A percentile compares a stretch with the other conserved stretches of the same genome.
These are phyloP conservation scores for Eurytoma californica DNA, from an alignment of 2,888 invertebrate species.

Conservation along the genomic window DNA sequence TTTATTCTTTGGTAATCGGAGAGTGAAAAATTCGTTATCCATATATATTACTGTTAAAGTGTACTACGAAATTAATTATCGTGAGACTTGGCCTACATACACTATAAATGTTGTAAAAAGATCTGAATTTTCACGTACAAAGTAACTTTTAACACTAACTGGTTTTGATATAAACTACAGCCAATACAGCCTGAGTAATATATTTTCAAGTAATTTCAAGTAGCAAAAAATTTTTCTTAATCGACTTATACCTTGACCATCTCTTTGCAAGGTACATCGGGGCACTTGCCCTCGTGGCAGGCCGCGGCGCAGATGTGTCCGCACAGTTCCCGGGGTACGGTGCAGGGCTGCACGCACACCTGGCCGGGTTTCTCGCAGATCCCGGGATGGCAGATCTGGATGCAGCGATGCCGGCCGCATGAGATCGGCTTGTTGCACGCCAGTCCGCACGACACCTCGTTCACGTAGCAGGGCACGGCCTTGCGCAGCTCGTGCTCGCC, in stretches of 20 bases:
- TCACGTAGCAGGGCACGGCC: conserved; percentile 91
- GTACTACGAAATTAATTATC: no score
- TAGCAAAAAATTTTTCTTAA: no score
- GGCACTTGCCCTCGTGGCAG: conserved; percentile 88
- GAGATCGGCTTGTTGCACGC: conserved; percentile 87
- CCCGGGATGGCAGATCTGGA: conserved; percentile 85
- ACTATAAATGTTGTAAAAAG: no score
- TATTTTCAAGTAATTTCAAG: no score
- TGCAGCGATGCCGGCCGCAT: conserved; percentile 91
- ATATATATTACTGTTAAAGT: no score
- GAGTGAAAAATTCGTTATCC: no score
- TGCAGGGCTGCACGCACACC: conserved; percentile 89
- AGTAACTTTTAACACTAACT: no score
- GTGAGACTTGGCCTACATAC: no score
- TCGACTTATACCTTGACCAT: conserved; percentile 76
- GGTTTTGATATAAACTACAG: neutral
- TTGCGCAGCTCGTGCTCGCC: conserved; percentile 89
- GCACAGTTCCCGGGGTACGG: conserved; percentile 81
- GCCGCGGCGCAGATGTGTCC: conserved; percentile 90
- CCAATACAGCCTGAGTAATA: neutral
- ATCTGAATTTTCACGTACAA: no score
- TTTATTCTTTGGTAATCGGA: no score
- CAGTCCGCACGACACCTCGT: conserved; percentile 92
- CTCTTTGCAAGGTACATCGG: conserved; percentile 83
- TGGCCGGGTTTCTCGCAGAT: conserved; percentile 81